Percentiles rank a stretch among this genome's conserved stretches.
Evolutionary conservation across 1,140 invertebrate species (phyloP).

Genomic region (Brachionus manjavacas): DNA sequence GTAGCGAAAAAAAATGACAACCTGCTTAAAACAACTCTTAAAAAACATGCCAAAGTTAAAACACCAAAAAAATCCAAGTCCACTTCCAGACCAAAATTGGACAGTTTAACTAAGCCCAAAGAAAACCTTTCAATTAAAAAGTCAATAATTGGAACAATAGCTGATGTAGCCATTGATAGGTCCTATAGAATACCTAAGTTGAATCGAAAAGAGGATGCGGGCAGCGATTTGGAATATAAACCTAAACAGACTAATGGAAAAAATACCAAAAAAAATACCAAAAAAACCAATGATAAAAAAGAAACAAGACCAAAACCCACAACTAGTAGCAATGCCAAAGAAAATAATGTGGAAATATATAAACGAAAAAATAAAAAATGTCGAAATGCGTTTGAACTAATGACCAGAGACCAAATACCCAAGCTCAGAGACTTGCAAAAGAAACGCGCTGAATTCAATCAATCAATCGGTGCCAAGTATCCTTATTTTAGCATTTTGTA

Average conservation of each 20-base stretch:
- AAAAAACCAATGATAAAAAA: neutral
- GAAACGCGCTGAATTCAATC: neutral
- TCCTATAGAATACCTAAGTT: neutral
- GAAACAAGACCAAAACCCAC: neutral
- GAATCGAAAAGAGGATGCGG: neutral
- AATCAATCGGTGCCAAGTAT: conserved; percentile 1
- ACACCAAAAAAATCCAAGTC: neutral
- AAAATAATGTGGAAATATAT: neutral
- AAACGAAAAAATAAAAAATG: neutral
- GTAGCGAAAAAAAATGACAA: neutral
- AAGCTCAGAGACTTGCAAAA: neutral
- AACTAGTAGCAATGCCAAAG: neutral
- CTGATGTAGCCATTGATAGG: neutral
- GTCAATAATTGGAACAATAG: neutral
- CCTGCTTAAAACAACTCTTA: neutral
- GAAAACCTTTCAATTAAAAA: neutral
- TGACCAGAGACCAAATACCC: neutral
- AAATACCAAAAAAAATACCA: neutral
- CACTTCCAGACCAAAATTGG: neutral
- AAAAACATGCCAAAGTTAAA: neutral
- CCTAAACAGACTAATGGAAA: neutral
- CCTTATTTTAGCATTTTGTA: neutral
- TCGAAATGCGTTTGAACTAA: neutral
- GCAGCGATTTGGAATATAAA: neutral
- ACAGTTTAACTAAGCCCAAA: neutral